Base-by-base conservation (phyloP, 35 echinoderm and acorn worm species). In the Heliocidaris erythrogramma region DNA sequence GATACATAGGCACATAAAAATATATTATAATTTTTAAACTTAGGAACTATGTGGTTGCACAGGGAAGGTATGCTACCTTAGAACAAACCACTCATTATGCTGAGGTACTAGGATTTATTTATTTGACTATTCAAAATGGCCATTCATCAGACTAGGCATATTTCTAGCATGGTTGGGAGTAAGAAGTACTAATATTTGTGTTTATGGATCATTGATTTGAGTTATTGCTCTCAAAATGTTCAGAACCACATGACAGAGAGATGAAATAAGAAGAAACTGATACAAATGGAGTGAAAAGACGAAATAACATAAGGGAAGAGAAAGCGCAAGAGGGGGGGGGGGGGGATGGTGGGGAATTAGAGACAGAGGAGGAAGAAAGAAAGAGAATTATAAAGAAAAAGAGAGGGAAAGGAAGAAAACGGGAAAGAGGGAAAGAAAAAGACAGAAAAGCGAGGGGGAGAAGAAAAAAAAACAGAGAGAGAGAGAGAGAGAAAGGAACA, bases 181-280 rank as follows among this genome's bases (percentile, higher is more conserved):
- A 78, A 56, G 65, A 78, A 27, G 65, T 78, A 78, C 65, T 78
- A 78, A 78, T 78, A 78, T 78, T 78, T 78, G 65, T 78, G 65
- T 78, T 78, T 78, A 78, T 78, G 65, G 65, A 78, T 78, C 65
- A 78, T 78, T 78, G 65, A 18, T 78, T 78, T 78, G 65, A 78
- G 65, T 78, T 78, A 78, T 78, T 78, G 65, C 65, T 27, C 65
- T 78, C 21, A 24, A n/a, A n/a, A 78, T 6, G 18, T 27, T 78
- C 27, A 21, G 5, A 78, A 78, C 65, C 27, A 78, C 65, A 8
- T 24, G 65, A 78, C 13, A 84, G 87, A 42, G 87, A n/a, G 87
- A 89, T 89, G 87, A 89, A 89, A 48, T 16, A 48, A 89, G 31
- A 42, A 89, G 18, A 24, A 89, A 89, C 35, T 0, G 31, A 88